Conservation (phyloP, 2,113 vertebrate genomes). For the Nanorana parkeri region DNA sequence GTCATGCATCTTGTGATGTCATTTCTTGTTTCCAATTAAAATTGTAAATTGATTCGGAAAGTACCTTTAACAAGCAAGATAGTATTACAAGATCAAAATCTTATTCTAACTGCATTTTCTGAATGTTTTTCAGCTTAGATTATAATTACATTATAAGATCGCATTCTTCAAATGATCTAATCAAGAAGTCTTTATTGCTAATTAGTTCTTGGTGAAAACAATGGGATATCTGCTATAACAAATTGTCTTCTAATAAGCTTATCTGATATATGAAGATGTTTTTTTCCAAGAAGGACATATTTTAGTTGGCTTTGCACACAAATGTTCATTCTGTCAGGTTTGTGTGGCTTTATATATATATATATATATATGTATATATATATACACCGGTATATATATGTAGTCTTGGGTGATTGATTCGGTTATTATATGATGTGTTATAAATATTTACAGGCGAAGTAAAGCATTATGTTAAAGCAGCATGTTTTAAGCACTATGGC, state of each 20-base stretch:
- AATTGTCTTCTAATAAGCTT: background rate
- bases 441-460: background rate
- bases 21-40: constrained; percentile 9
- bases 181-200: background rate
- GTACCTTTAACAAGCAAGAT: background rate
- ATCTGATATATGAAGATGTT: background rate
- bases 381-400: background rate
- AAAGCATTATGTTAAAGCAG: background rate
- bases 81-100: constrained; percentile 6
- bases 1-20: constrained; percentile 3
- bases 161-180: background rate
- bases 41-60: background rate
- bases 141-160: constrained; percentile 20
- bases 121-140: background rate
- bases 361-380: background rate
- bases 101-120: background rate
- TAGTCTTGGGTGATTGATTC: constrained; percentile 1
- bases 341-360: background rate
- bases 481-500: background rate
- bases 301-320: background rate
- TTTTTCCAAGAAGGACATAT: background rate
- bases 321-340: background rate
- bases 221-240: background rate
- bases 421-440: constrained; percentile 4
- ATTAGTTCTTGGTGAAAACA: background rate